A percentile compares a stretch with the other conserved stretches of the same genome.
These are phyloP conservation scores for Lasaia peninsularis DNA, from an alignment of 1,140 invertebrate genomes.

Conservation along the genomic window DNA sequence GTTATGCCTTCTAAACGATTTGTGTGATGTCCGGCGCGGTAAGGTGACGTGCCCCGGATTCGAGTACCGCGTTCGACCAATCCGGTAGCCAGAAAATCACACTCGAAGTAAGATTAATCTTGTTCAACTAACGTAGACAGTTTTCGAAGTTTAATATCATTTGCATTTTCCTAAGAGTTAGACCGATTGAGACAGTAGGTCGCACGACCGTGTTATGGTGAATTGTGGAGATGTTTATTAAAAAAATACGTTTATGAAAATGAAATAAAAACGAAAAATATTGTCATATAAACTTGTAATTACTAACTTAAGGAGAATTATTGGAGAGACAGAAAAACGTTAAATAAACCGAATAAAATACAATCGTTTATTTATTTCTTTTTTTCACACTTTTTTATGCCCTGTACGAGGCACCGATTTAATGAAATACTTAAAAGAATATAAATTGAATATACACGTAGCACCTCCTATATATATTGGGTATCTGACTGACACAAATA, in stretches of 20 bases:
- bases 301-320: constrained; percentile 76
- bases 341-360: constrained; percentile 76
- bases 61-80: constrained; percentile 17
- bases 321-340: constrained; percentile 73
- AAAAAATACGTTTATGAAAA: constrained; percentile 75
- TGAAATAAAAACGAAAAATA: constrained; percentile 74
- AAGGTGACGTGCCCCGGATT: constrained; percentile 21
- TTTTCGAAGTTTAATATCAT: constrained; percentile 73
- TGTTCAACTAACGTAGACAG: constrained; percentile 72
- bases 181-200: constrained; percentile 75
- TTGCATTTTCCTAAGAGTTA: constrained; percentile 76
- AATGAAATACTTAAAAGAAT: too few species aligned
- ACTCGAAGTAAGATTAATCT: constrained; percentile 70
- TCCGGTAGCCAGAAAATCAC: constrained; percentile 55
- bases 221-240: constrained; percentile 75
- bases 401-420: background rate
- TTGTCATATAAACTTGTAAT: constrained; percentile 76
- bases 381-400: background rate
- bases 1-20: constrained; percentile 67
- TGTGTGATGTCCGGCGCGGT: constrained; percentile 19
- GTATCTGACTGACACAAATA: too few species aligned
- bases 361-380: constrained; percentile 50
- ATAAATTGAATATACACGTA: too few species aligned
- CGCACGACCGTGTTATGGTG: constrained; percentile 72
- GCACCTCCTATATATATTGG: too few species aligned